Base-by-base conservation (phyloP, 1,140 invertebrate species). In the Monochamus saltuarius region DNA sequence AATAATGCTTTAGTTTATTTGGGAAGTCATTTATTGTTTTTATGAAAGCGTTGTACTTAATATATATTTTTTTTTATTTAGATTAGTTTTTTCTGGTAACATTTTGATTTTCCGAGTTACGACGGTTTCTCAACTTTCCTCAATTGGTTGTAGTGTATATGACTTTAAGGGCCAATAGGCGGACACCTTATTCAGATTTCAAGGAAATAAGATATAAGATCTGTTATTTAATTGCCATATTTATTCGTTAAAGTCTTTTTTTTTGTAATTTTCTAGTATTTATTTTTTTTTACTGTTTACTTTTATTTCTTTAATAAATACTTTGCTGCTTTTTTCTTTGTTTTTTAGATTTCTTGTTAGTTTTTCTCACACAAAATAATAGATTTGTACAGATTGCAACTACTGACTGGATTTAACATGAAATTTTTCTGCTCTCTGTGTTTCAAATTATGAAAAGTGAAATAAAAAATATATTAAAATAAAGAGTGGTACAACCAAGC, bases 211-310 rank as follows among this genome's bases (percentile, higher is more conserved):
- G 53, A 56, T 56, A 54, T 42, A 45, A 56, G 53, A 56, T 56
- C 39, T 45, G 53, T 45, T 56, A 45, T 56, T 56, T 45, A 45
- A 45, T 56, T 56, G 53, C 53, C 53, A 56, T 56, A 56, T 56
- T 56, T 56, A 56, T 56, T 56, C 40, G 53, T 56, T 56, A 34
- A 50, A 14, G 38, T 56, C 40, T 42, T 56, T 45, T 56, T 56
- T 39, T 56, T 29, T 29, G 22, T 29, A 29, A 56, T 34, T 16
- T 56, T 56, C 53, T 56, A 55, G 38, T 55, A 56, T 56, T 56
- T 56, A 56, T 56, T 56, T 56, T 54, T 56, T 56, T 56, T 43
- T 29, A 42, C 39, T 40, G 38, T 56, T 56, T 40, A 40, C 35
- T 42, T 55, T 56, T 56, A 43, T 45, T 43, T 56, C 39, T 56